Base-by-base conservation (phyloP, 1,140 invertebrate genomes). In the Rhynchophorus ferrugineus region DNA sequence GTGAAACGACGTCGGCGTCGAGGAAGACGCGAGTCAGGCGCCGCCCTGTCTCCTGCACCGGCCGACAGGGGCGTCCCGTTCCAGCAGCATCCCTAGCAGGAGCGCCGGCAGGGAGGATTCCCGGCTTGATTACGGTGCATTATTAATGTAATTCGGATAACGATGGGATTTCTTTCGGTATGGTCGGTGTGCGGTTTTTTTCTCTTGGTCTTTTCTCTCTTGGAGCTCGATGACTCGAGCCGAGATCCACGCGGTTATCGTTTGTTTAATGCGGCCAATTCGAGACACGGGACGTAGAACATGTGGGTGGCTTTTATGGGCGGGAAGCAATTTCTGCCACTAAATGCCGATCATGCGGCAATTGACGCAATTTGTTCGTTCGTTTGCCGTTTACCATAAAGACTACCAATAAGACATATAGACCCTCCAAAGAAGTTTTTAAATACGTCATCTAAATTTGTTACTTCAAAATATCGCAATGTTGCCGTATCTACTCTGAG, bases 1-100 rank as follows among this genome's bases (percentile, higher is more conserved):
- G 46, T 20, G 57, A 49, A 49, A 49, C 49, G 53, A 52, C 57
- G 57, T 52, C 50, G 45, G 49, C 53, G 56, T 58, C 56, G 56
- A 35, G 37, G 42, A 48, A 58, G 49, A 55, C 50, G 51, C 51
- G 53, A 43, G 52, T 48, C 43, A 44, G 57, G 54, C 57, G 57
- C 57, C 57, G 57, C 57, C 57, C 54, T 49, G 57, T 59, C 57
- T 59, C 48, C 44, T 38, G 52, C 44, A 54, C 44, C 51, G 44
- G 34, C 49, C 44, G 51, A 45, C 52, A 54, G 52, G 37, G 52
- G 52, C 52, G 45, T 47, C 51, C 18, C 49, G 24, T 11, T 39
- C 39, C 29, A n/a, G 6, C 35, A 53, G 44, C 44, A 53, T 53
- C 36, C 43, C 24, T 24, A 17, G 16, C 13, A 38, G 29, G 29